Conservation (phyloP, 2,797 vertebrate genomes). For the Valencia hispanica region DNA sequence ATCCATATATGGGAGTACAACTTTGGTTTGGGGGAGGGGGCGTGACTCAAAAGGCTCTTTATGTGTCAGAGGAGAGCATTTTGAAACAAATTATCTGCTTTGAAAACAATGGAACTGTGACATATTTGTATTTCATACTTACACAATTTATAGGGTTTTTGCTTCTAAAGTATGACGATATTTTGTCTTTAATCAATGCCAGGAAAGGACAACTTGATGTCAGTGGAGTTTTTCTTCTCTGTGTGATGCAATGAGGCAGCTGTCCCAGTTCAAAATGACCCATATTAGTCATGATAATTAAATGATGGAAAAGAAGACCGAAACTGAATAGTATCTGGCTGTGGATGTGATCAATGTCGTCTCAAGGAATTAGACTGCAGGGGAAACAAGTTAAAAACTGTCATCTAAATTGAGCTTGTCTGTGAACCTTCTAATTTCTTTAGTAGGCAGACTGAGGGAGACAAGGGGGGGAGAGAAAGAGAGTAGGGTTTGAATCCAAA, state of each 20-base stretch:
- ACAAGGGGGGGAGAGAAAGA: background rate
- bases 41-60: background rate
- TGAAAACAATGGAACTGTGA: background rate
- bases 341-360: constrained; percentile 19
- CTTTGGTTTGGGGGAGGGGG: background rate
- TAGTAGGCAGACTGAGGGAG: constrained; percentile 31
- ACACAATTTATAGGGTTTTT: background rate
- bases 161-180: background rate
- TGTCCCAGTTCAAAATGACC: background rate
- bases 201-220: background rate
- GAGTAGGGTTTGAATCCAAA: constrained; percentile 41
- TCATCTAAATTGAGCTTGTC: constrained; percentile 51
- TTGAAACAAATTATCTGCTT: background rate
- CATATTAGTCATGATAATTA: constrained; percentile 11
- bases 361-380: constrained; percentile 32
- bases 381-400: constrained; percentile 31
- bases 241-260: background rate
- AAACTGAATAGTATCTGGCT: constrained; percentile 12
- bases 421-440: constrained; percentile 43
- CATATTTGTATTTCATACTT: background rate
- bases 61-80: background rate
- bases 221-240: background rate
- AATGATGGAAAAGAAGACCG: constrained; percentile 31
- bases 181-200: constrained; percentile 36
- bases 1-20: background rate